A percentile compares a stretch with the other conserved stretches of the same genome.
Evolutionary conservation across 2,888 invertebrate species (phyloP).

Genomic region (Poecilobothrus nobilitatus): DNA sequence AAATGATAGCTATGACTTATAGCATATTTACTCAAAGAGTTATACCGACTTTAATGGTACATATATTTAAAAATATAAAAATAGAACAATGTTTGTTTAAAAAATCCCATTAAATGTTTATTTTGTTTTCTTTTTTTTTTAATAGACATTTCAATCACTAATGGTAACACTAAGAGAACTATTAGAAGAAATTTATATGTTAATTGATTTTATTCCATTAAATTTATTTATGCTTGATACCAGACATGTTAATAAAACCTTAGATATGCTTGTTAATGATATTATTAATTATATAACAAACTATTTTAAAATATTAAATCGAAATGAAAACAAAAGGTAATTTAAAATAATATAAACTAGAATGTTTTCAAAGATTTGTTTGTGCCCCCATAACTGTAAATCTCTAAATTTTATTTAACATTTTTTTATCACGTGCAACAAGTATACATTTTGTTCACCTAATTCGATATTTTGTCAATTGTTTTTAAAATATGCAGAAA

Average conservation of each 20-base stretch:
- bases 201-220: slow-evolving; percentile 69
- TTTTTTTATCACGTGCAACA: not conserved
- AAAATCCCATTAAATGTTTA: too few relatives aligned
- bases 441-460: not conserved
- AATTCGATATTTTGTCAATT: not conserved
- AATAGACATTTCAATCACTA: slow-evolving; percentile 59
- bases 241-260: slow-evolving; percentile 40
- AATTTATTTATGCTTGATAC: slow-evolving; percentile 74
- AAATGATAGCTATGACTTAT: slow-evolving; percentile 37
- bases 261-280: slow-evolving; percentile 38
- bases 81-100: too few relatives aligned
- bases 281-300: slow-evolving; percentile 41
- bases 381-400: not conserved
- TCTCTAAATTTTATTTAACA: not conserved
- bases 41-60: slow-evolving; percentile 38
- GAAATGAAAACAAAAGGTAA: slow-evolving; percentile 68
- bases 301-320: slow-evolving; percentile 41
- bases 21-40: slow-evolving; percentile 36
- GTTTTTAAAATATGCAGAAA: too few relatives aligned
- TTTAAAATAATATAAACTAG: slow-evolving; percentile 24
- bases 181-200: slow-evolving; percentile 61
- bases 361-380: too few relatives aligned
- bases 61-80: slow-evolving; percentile 15
- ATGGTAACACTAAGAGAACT: slow-evolving; percentile 63
- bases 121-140: slow-evolving; percentile 11